A percentile compares a stretch with the other conserved stretches of the same genome.
Conservation (phyloP, 2,888 invertebrate genomes). For the Scrobipalpa costella region DNA sequence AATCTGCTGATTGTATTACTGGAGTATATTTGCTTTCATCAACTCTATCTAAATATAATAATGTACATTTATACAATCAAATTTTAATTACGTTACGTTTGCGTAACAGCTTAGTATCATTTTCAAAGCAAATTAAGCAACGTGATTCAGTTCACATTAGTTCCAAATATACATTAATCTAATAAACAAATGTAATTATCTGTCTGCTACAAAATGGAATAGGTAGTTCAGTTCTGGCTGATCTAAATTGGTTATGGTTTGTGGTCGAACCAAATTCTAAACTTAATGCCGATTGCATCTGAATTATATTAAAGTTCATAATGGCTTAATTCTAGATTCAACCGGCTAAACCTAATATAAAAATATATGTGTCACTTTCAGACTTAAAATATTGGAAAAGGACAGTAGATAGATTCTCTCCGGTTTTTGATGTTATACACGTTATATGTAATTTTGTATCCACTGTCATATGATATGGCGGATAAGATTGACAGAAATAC, state of each 20-base stretch:
- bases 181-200: constrained; percentile 20
- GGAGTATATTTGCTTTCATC: not conserved
- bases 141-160: not conserved
- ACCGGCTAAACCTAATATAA: not conserved
- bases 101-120: constrained; percentile 3
- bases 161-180: constrained; percentile 6
- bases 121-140: constrained; percentile 3
- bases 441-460: too few relatives aligned
- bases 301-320: not conserved
- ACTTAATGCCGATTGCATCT: not conserved
- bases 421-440: too few relatives aligned
- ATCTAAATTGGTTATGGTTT: constrained; percentile 8
- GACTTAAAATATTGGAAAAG: too few relatives aligned
- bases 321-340: not conserved
- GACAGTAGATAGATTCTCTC: too few relatives aligned
- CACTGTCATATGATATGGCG: too few relatives aligned
- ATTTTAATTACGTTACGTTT: not conserved
- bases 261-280: constrained; percentile 5
- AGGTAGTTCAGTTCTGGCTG: not conserved
- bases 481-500: too few relatives aligned
- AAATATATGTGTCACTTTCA: too few relatives aligned
- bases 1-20: not conserved
- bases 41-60: not conserved
- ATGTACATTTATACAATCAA: not conserved
- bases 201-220: not conserved